Percentiles rank a stretch among this genome's conserved stretches.
phyloP scores from a whole-genome alignment of 2,888 invertebrate species.

The Pycnomerus fuliginosus region DNA sequence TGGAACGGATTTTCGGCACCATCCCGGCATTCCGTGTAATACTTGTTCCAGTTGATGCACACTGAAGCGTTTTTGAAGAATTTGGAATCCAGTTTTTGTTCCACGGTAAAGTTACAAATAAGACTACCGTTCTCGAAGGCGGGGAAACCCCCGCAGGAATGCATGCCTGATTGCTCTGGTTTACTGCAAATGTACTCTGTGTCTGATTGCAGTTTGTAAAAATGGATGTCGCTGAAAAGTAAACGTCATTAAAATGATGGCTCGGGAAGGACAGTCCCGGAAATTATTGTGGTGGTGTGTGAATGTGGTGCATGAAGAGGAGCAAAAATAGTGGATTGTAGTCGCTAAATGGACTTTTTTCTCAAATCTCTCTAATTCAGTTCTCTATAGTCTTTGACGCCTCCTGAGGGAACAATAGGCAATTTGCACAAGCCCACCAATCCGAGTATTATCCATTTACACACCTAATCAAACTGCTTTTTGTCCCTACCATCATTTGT shows the following conservation, averaged over 20 bases:
- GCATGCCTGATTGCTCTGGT: constrained; percentile 93
- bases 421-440: no score
- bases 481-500: no score
- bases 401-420: no score
- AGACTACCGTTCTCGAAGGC: constrained; percentile 72
- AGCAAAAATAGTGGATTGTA: no score
- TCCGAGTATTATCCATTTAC: no score
- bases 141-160: constrained; percentile 81
- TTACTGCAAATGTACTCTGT: constrained; percentile 97
- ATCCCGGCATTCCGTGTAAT: constrained; percentile 93
- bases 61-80: constrained; percentile 54
- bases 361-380: no score
- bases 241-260: neutral
- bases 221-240: constrained; percentile 62
- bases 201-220: constrained; percentile 73
- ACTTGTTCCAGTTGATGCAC: constrained; percentile 99
- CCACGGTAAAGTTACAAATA: constrained; percentile 71
- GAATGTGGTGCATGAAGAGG: no score
- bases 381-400: no score
- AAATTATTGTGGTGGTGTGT: no score
- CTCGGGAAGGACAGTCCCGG: neutral
- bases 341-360: no score
- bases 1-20: constrained; percentile 96
- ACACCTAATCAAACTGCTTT: no score
- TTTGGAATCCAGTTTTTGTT: constrained; percentile 39